phyloP scores from a whole-genome alignment of 2,888 invertebrate species.

The Idaea aversata region DNA sequence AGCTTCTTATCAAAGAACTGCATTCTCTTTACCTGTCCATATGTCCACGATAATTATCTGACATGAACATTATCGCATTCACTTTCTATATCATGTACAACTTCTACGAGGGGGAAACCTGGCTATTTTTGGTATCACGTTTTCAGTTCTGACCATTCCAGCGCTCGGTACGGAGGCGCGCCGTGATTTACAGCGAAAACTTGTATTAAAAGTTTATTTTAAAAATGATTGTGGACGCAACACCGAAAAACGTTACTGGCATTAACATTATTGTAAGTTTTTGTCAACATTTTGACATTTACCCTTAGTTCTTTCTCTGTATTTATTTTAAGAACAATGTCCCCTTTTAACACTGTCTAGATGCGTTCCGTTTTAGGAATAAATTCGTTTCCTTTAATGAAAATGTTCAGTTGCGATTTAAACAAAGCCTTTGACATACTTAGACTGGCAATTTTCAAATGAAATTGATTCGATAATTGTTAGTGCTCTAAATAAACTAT shows the following conservation, averaged over 20 bases:
- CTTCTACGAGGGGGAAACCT: conserved; percentile 58
- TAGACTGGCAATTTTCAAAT: background rate
- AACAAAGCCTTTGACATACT: background rate
- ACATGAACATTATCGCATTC: background rate
- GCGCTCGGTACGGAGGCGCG: conserved; percentile 56
- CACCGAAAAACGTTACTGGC: conserved; percentile 59
- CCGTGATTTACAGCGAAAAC: conserved; percentile 28
- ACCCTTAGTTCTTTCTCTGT: background rate
- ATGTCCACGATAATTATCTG: background rate
- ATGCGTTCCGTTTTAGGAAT: background rate
- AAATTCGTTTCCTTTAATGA: background rate
- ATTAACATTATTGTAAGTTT: conserved; percentile 74
- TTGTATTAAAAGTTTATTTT: conserved; percentile 16
- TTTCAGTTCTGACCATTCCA: conserved; percentile 67
- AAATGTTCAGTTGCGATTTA: background rate
- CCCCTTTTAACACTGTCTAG: background rate
- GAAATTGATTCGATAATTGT: background rate
- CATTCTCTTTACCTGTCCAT: background rate
- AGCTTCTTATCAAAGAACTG: background rate
- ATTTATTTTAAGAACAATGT: background rate
- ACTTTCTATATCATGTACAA: background rate
- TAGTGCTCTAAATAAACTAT: conserved; percentile 10
- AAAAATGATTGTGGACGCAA: conserved; percentile 59
- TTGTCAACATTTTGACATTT: conserved; percentile 4
- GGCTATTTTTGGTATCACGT: conserved; percentile 73